Conservation (phyloP, 2,113 vertebrate species). For the Seriola dumerili region DNA sequence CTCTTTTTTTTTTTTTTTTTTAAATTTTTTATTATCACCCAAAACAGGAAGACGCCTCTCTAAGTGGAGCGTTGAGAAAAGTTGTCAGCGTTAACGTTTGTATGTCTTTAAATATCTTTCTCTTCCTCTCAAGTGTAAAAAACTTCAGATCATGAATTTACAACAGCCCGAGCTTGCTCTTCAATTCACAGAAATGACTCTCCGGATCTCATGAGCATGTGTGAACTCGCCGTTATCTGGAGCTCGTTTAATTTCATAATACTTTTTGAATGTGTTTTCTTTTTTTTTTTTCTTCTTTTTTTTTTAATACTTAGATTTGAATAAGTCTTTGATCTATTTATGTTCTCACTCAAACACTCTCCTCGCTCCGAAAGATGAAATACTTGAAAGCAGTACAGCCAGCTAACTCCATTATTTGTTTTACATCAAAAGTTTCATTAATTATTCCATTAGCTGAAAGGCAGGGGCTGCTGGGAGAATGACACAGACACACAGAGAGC, state of each 20-base stretch:
- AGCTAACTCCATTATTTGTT: slow-evolving; percentile 78
- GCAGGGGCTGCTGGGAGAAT: slow-evolving; percentile 33
- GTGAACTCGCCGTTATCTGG: slow-evolving; percentile 62
- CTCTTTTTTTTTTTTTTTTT: not conserved
- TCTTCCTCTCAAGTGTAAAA: slow-evolving; percentile 33
- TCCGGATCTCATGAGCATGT: slow-evolving; percentile 37
- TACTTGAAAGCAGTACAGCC: slow-evolving; percentile 68
- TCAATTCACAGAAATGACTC: slow-evolving; percentile 50
- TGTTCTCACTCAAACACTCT: slow-evolving; percentile 68
- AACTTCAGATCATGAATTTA: slow-evolving; percentile 64
- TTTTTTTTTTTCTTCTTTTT: slow-evolving; percentile 32
- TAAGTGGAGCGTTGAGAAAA: not conserved
- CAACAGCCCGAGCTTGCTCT: slow-evolving; percentile 15
- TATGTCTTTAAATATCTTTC: slow-evolving; percentile 20
- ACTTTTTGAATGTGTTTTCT: slow-evolving; percentile 66
- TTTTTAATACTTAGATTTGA: slow-evolving; percentile 62
- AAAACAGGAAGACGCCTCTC: not conserved
- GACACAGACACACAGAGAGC: slow-evolving; percentile 27
- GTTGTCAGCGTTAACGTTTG: slow-evolving; percentile 14
- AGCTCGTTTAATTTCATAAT: slow-evolving; percentile 64
- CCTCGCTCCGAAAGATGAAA: slow-evolving; percentile 64
- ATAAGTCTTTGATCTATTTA: slow-evolving; percentile 77
- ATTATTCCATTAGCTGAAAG: slow-evolving; percentile 77
- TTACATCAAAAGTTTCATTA: slow-evolving; percentile 81
- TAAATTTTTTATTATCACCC: slow-evolving; percentile 7